Evolutionary conservation across 35 echinoderm and acorn worm genomes (phyloP).

Genomic region (Ophioderma brevispina): DNA sequence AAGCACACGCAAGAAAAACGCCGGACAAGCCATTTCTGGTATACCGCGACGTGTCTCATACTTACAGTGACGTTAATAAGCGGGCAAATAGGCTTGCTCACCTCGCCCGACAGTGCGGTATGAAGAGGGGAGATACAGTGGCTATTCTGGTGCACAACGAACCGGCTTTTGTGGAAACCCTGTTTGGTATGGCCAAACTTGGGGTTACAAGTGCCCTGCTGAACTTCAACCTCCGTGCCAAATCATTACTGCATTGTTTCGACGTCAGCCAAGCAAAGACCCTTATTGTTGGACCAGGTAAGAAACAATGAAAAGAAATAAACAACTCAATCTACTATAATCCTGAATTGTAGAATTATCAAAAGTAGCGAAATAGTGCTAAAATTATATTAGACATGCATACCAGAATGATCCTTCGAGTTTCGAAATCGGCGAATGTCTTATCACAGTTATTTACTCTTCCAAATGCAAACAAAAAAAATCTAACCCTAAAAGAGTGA

Average conservation of each 20-base stretch:
- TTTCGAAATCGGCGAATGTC: too few relatives aligned
- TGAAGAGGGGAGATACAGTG: constrained; percentile 82
- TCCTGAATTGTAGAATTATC: too few relatives aligned
- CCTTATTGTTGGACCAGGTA: constrained; percentile 84
- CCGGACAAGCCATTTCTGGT: constrained; percentile 81
- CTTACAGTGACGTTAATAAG: constrained; percentile 75
- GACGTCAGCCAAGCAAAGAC: constrained; percentile 74
- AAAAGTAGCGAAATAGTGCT: too few relatives aligned
- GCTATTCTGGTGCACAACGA: constrained; percentile 86
- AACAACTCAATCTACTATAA: too few relatives aligned
- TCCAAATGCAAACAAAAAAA: too few relatives aligned
- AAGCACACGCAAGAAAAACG: constrained; percentile 57
- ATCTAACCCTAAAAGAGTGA: too few relatives aligned
- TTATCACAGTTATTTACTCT: too few relatives aligned
- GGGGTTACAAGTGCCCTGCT: constrained; percentile 92
- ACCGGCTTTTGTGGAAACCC: constrained; percentile 86
- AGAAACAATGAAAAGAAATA: too few relatives aligned
- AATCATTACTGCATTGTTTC: constrained; percentile 83
- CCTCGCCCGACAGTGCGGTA: constrained; percentile 49
- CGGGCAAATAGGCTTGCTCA: constrained; percentile 74
- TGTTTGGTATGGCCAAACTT: constrained; percentile 87
- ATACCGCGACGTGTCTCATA: constrained; percentile 62
- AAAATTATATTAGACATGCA: too few relatives aligned
- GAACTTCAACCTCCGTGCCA: constrained; percentile 86
- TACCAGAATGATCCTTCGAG: too few relatives aligned